A percentile compares a stretch with the other conserved stretches of the same genome.
Evolutionary conservation across 2,888 invertebrate genomes (phyloP).

Genomic region (Synanthedon vespiformis): DNA sequence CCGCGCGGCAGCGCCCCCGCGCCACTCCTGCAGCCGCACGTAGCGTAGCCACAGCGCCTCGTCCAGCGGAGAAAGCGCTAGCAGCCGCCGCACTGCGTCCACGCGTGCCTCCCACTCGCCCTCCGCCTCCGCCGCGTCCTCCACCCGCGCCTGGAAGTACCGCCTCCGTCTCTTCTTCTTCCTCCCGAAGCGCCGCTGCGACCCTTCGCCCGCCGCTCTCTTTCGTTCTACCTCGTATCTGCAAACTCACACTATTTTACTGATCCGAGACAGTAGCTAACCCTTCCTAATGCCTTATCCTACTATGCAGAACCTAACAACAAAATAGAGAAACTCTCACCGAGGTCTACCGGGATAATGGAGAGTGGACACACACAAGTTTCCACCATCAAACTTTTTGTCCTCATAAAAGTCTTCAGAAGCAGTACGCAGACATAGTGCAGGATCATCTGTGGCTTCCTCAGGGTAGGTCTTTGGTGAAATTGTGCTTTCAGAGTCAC

Average conservation of each 20-base stretch:
- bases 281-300: too few relatives aligned
- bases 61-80: slow-evolving; percentile 28
- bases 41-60: slow-evolving; percentile 35
- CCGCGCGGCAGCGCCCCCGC: slow-evolving; percentile 10
- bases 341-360: slow-evolving; percentile 74
- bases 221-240: background rate
- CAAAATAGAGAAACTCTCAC: slow-evolving; percentile 34
- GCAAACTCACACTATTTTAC: background rate
- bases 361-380: slow-evolving; percentile 71
- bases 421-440: background rate
- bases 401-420: slow-evolving; percentile 70
- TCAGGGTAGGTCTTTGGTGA: background rate
- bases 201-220: background rate
- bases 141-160: background rate
- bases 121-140: slow-evolving; percentile 9
- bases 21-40: slow-evolving; percentile 36
- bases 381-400: slow-evolving; percentile 65
- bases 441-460: background rate
- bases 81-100: slow-evolving; percentile 25
- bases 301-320: too few relatives aligned
- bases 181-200: background rate
- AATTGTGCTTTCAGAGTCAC: slow-evolving; percentile 26
- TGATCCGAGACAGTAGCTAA: too few relatives aligned
- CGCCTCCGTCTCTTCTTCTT: background rate
- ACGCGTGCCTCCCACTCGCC: slow-evolving; percentile 18